Evolutionary conservation across 2,797 vertebrate genomes (phyloP), one percentile per base, ranked within the genome.

Genomic region (Mus spretus): DNA sequence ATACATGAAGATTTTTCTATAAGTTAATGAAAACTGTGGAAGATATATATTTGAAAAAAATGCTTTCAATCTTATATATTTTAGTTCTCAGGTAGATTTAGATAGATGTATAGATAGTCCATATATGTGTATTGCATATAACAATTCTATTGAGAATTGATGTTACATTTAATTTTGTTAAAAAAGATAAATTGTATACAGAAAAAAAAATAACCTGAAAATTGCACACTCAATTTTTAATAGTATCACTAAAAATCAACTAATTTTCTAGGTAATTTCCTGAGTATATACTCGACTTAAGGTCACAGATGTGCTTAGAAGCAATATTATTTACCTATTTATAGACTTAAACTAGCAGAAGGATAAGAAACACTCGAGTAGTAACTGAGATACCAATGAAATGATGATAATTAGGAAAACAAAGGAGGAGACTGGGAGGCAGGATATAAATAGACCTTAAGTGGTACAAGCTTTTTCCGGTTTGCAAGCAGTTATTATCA

Each of bases 51-150:
- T 67, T 85, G 44, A 47, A 2, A 67, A 67, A n/a, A 34, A 53
- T 85, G 31, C 6, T 85, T 67, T n/a, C 31, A 85, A n/a, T 50
- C 31, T 22, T 50, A 67, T n/a, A 11, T 24, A 85, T 47, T 67
- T 67, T 67, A 67, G 15, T 34, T 74, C 31, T 98, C 98, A 99
- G 98, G 99, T 99, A 99, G 99, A 99, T 99, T 99, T 98, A 98
- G 99, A 99, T 98, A 99, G 99, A 99, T 99, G 99, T 99, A 99
- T 99, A 99, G 99, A 99, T 99, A 99, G 99, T 99, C 99, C 99
- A 99, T 99, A 99, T 99, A 99, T 99, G 99, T 99, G 99, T 99
- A 99, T 99, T 99, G 99, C 99, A 99, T 99, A 99, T 99, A 99
- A 99, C 99, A 99, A 99, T 99, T 99, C 99, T 99, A 99, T 98